Evolutionary conservation across 2,113 vertebrate genomes (phyloP).

Genomic region (Fukomys damarensis): DNA sequence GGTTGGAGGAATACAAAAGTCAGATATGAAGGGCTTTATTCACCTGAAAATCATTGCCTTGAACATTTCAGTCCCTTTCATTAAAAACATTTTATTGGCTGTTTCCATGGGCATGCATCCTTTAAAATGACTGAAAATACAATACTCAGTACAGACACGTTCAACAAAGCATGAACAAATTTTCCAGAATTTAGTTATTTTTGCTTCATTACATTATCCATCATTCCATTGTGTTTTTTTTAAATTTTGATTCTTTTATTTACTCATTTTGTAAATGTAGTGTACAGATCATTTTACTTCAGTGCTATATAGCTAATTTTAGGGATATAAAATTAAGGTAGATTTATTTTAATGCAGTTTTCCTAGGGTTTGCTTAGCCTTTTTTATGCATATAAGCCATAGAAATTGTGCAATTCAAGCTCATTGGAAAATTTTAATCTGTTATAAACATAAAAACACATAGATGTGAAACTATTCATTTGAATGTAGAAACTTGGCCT

Average conservation of each 20-base stretch:
- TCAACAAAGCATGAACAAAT: constrained; percentile 60
- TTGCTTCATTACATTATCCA: constrained; percentile 20
- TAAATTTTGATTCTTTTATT: neutral
- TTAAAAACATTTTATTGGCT: constrained; percentile 47
- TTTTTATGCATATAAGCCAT: neutral
- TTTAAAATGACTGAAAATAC: constrained; percentile 67
- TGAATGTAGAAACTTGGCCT: neutral
- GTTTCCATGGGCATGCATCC: constrained; percentile 45
- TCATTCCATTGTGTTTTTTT: neutral
- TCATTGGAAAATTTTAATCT: neutral
- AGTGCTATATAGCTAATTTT: neutral
- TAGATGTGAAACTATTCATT: neutral
- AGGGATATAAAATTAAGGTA: neutral
- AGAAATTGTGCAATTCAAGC: neutral
- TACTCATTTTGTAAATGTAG: neutral
- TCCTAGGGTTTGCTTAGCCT: neutral
- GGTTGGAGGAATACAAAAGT: constrained; percentile 48
- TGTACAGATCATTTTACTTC: neutral
- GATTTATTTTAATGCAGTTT: neutral
- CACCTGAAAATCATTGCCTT: constrained; percentile 41
- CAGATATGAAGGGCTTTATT: constrained; percentile 45
- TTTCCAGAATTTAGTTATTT: constrained; percentile 51
- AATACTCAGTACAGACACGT: constrained; percentile 50
- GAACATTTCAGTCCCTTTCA: constrained; percentile 67
- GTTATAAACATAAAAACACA: neutral